Evolutionary conservation across 2,113 vertebrate species (phyloP).

Genomic region (Prionailurus bengalensis): DNA sequence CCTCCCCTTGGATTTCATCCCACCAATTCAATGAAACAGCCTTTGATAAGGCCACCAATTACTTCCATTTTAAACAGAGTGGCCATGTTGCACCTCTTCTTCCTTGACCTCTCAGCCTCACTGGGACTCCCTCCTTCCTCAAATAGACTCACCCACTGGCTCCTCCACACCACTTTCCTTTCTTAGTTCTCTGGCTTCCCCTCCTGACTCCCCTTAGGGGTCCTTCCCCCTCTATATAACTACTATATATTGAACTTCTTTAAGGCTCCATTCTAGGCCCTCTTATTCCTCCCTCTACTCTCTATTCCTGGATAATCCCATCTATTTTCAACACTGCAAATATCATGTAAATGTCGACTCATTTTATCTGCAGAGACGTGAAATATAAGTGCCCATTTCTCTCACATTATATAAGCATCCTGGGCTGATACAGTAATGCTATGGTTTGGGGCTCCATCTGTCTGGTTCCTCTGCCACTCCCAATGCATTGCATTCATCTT

Average conservation of each 20-base stretch:
- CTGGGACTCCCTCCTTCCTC: neutral
- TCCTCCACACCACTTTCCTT: neutral
- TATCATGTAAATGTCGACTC: neutral
- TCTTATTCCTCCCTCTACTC: neutral
- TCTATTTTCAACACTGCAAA: neutral
- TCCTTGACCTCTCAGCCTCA: neutral
- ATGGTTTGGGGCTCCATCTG: neutral
- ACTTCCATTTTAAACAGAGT: neutral
- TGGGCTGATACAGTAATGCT: neutral
- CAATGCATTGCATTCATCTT: accelerated
- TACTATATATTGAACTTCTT: neutral
- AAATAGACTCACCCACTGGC: neutral
- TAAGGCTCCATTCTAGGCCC: neutral
- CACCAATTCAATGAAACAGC: neutral
- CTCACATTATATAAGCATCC: neutral
- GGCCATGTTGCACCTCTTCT: neutral
- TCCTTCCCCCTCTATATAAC: neutral
- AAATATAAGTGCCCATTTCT: neutral
- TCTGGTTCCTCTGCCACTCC: neutral
- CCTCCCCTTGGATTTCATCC: neutral
- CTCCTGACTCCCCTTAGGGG: neutral
- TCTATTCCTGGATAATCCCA: neutral
- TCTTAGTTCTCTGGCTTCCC: neutral
- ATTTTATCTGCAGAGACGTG: neutral
- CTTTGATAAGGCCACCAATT: neutral